Conservation (phyloP, 1,140 invertebrate species). For the Choristoneura fumiferana region DNA sequence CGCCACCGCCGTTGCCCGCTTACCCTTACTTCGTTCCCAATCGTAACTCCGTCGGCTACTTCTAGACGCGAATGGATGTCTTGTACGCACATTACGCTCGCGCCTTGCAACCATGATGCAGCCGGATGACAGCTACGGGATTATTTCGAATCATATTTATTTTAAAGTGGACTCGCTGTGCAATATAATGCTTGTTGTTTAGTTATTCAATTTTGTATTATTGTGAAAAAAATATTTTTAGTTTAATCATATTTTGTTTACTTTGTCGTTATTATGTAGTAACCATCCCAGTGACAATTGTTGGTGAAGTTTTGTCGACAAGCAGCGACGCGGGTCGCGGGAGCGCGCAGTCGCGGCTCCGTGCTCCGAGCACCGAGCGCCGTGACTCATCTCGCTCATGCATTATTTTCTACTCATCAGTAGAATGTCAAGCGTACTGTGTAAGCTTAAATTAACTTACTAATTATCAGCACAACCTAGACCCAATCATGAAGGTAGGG, state of each 20-base stretch:
- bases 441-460: slow-evolving; percentile 55
- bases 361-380: slow-evolving; percentile 14
- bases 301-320: slow-evolving; percentile 39
- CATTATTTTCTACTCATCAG: slow-evolving; percentile 36
- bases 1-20: slow-evolving; percentile 64
- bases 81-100: not conserved
- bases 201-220: slow-evolving; percentile 63
- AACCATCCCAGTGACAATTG: slow-evolving; percentile 51
- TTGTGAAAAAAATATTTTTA: slow-evolving; percentile 59
- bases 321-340: slow-evolving; percentile 21
- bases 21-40: slow-evolving; percentile 68
- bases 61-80: slow-evolving; percentile 31
- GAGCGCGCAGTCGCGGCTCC: slow-evolving; percentile 17
- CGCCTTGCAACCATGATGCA: slow-evolving; percentile 13
- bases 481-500: slow-evolving; percentile 66
- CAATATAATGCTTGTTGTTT: slow-evolving; percentile 75
- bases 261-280: slow-evolving; percentile 43
- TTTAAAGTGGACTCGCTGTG: slow-evolving; percentile 70
- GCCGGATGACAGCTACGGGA: slow-evolving; percentile 39
- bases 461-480: slow-evolving; percentile 41
- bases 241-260: slow-evolving; percentile 57
- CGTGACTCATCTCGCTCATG: slow-evolving; percentile 25
- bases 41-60: slow-evolving; percentile 66
- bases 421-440: slow-evolving; percentile 44
- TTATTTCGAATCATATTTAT: slow-evolving; percentile 55